phyloP scores from a whole-genome alignment of 1,140 invertebrate species.

The Oncopodura yosiiana region DNA sequence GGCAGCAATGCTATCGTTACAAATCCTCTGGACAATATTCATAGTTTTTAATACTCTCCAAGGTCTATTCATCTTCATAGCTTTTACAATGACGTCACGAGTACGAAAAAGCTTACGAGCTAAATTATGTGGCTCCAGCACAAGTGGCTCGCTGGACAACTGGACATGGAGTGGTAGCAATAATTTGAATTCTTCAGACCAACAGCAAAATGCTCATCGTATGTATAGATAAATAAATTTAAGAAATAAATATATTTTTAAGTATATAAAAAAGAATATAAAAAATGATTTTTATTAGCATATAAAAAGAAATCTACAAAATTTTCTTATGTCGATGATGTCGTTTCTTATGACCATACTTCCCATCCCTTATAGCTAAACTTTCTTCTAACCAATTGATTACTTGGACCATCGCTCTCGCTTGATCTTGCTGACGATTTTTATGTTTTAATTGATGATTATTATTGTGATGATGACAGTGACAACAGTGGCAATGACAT shows the following conservation, averaged over 20 bases:
- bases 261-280: too few species aligned
- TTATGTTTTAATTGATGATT: constrained; percentile 56
- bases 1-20: constrained; percentile 42
- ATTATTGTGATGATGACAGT: constrained; percentile 37
- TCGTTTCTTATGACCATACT: too few species aligned
- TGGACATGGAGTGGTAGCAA: too few species aligned
- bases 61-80: constrained; percentile 51
- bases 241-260: too few species aligned
- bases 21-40: constrained; percentile 46
- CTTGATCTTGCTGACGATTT: constrained; percentile 56
- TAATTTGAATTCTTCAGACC: too few species aligned
- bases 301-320: too few species aligned
- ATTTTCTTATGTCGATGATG: too few species aligned
- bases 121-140: constrained; percentile 17
- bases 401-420: constrained; percentile 56
- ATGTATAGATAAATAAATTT: too few species aligned
- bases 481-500: constrained; percentile 29
- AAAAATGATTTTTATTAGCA: too few species aligned
- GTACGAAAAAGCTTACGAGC: constrained; percentile 36
- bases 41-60: constrained; percentile 49
- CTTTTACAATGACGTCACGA: constrained; percentile 47
- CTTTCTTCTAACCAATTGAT: constrained; percentile 44
- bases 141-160: too few species aligned
- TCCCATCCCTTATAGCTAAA: too few species aligned
- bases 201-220: too few species aligned